These are phyloP conservation scores for Colostygia pectinataria DNA, from an alignment of 2,888 invertebrate species.

Conservation along the genomic window DNA sequence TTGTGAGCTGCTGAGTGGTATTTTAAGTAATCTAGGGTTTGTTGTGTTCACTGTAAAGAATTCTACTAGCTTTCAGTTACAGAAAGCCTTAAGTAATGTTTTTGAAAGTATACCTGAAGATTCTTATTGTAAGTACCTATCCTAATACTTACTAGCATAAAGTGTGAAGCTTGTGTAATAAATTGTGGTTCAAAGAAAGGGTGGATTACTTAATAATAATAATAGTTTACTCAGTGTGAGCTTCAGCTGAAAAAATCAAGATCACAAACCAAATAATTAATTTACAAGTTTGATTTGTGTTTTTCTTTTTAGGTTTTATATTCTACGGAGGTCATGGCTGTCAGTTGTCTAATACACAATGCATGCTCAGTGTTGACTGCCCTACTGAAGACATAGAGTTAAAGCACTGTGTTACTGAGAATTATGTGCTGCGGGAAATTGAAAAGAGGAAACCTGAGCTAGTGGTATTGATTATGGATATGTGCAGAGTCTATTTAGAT, in stretches of 20 bases:
- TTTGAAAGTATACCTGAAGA: conserved; percentile 59
- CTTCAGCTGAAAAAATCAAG: no score
- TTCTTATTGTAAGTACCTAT: conserved; percentile 69
- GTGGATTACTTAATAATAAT: no score
- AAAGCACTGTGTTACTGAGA: conserved; percentile 73
- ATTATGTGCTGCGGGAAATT: conserved; percentile 67
- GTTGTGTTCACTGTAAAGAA: conserved; percentile 62
- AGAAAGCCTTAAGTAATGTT: conserved; percentile 48
- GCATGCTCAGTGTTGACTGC: conserved; percentile 75
- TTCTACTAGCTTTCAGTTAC: conserved; percentile 51
- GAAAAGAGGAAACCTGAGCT: conserved; percentile 70
- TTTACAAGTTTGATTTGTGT: no score
- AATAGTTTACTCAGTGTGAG: no score
- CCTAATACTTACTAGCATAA: background rate
- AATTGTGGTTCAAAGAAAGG: no score
- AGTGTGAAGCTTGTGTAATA: no score
- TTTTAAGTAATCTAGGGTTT: conserved; percentile 65
- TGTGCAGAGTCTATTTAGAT: conserved; percentile 78
- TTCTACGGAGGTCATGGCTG: conserved; percentile 84
- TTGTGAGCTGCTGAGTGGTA: conserved; percentile 62
- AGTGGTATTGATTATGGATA: conserved; percentile 79
- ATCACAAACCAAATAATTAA: no score
- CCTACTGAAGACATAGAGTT: conserved; percentile 64
- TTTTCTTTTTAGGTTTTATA: conserved; percentile 68
- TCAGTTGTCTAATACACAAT: conserved; percentile 74